Percentiles rank a stretch among this genome's conserved stretches.
phyloP scores from a whole-genome alignment of 2,888 invertebrate species.

The Ctena decussata region DNA sequence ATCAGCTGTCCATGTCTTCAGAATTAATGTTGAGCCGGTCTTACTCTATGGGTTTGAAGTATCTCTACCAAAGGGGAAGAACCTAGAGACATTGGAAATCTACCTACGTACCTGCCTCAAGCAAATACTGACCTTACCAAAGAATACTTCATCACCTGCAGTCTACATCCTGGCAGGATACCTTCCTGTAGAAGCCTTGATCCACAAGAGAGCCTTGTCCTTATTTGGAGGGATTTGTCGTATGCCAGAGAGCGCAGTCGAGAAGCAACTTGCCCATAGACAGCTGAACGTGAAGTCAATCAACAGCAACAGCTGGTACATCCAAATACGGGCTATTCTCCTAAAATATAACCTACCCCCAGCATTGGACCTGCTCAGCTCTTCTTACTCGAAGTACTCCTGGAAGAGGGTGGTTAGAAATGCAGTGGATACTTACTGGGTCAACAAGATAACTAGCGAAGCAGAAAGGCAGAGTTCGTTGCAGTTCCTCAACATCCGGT shows the following conservation, averaged over 20 bases:
- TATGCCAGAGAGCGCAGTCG: too few relatives aligned
- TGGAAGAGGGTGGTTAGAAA: neutral
- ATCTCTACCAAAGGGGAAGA: too few relatives aligned
- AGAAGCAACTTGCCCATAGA: neutral
- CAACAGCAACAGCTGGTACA: neutral
- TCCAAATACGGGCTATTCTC: neutral
- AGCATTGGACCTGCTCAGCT: neutral
- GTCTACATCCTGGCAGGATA: neutral
- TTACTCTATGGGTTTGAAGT: too few relatives aligned
- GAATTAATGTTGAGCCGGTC: too few relatives aligned
- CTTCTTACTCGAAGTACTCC: neutral
- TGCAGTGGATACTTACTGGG: neutral
- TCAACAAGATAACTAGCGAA: neutral
- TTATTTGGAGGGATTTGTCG: neutral
- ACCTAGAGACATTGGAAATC: too few relatives aligned
- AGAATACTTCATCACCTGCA: too few relatives aligned
- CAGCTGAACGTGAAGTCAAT: neutral
- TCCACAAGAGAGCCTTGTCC: too few relatives aligned
- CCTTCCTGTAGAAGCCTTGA: neutral
- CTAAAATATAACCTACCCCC: neutral
- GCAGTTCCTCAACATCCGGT: too few relatives aligned
- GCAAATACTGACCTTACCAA: too few relatives aligned
- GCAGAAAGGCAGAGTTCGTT: too few relatives aligned
- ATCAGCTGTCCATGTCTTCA: too few relatives aligned
- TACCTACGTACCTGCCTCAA: too few relatives aligned